Base-by-base conservation (phyloP, 2,888 invertebrate species). In the Pristionchus fissidentatus region DNA sequence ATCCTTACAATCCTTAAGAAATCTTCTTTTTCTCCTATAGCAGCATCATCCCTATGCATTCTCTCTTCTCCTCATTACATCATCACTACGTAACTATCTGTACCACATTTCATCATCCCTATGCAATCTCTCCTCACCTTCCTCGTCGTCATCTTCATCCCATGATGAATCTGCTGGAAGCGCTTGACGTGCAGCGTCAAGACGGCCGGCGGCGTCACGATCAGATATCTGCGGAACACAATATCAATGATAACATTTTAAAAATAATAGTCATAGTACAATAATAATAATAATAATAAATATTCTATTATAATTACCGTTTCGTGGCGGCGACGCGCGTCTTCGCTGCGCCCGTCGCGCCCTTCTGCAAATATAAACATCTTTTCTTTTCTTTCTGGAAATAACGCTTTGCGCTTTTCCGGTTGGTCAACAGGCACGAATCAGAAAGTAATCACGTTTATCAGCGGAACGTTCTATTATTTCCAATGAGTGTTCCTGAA, bases 101-200 rank as follows among this genome's bases (percentile, higher is more conserved):
- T 26, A 38, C 38, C 10, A 41, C 49, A 49, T n/a, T n/a, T n/a
- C n/a, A n/a, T n/a, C 49, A 38, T n/a, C 22, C 66, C 81, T 81
- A 43, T 3, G 62, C 32, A 62, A 32, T 43, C n/a, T 26, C 41
- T 29, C 38, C 73, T 32, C 41, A 81, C 81, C 82, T 82, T 82
- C 22, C 70, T 49, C 10, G 57, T 41, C 15, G 60, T 32, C 15
- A 38, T 26, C 52, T 79, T 73, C 26, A 38, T 43, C 13, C 79
- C 83, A 4, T 38, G 26, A 26, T 70, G 49, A 7, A 86, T 93
- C 92, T 97, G 95, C 94, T 97, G 97, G 94, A 98, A 99, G 86
- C 98, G 94, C 93, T 99, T 99, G 87, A 99, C 93, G 92, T 99
- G 98, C 35, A 99, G 93, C 83, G 98, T 98, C 0, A 99, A 94